Base-by-base conservation (phyloP, 2,797 vertebrate species). In the Sebastes vulpes region DNA sequence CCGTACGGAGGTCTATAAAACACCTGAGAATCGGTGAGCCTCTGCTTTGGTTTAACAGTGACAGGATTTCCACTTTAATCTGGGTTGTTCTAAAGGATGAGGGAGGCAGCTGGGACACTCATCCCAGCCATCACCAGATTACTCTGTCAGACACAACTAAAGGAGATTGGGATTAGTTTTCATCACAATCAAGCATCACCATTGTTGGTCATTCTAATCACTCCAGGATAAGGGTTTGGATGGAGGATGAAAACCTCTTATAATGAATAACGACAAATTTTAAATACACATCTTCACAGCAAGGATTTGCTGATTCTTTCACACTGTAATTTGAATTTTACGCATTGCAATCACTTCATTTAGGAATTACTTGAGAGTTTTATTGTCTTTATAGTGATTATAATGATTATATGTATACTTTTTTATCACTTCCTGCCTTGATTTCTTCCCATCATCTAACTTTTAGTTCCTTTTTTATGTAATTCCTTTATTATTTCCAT, bases 131-230 rank as follows among this genome's bases (percentile, higher is more conserved):
- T 84, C 78, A 67, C 6, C 78, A 79, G 81, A 86, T 88, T 82
- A 88, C 29, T 58, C 42, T 46, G 42, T 58, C 81, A 82, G 21
- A 77, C 53, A 75, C 54, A 66, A 72, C 75, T 73, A 73, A 73
- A 76, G 60, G 78, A 85, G 70, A 75, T 32, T 20, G 68, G 83
- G 84, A 87, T 93, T 85, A 82, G 31, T 65, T 76, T 65, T 77
- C 79, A 84, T 82, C 73, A 84, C 42, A 71, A 75, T 79, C 75
- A 65, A 72, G 65, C 75, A n/a, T 71, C 46, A 52, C 50, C 53
- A 42, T 46, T 28, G 61, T 23, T 52, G 65, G 52, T 84, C 68
- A 52, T 73, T 70, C 65, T 66, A 78, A 86, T 85, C 59, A 48
- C 14, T 65, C 20, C 3, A 14, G 63, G 71, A 82, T 57, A 67